Conservation (phyloP, 2,797 vertebrate genomes). For the Tamandua tetradactyla region DNA sequence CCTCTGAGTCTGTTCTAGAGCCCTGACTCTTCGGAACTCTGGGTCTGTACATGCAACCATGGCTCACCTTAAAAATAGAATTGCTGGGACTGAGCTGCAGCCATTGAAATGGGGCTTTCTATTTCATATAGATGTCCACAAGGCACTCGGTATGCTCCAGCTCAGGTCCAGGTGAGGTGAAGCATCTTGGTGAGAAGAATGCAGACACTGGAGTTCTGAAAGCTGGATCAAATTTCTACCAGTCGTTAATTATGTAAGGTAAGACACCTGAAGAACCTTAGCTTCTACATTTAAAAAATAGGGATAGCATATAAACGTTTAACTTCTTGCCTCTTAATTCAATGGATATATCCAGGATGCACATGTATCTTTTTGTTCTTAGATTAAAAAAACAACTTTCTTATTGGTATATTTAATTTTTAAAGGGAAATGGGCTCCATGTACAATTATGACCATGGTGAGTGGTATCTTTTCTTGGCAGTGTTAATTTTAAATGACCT, state of each 20-base stretch:
- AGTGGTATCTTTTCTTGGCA: constrained; percentile 26
- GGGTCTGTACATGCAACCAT: not conserved
- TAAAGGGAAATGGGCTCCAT: not conserved
- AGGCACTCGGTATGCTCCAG: not conserved
- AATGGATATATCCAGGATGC: not conserved
- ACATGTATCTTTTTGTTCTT: constrained; percentile 7
- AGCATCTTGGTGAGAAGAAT: not conserved
- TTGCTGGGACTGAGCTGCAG: not conserved
- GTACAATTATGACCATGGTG: constrained; percentile 44
- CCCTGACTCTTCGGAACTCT: not conserved
- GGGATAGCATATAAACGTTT: not conserved
- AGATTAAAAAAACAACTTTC: constrained; percentile 35
- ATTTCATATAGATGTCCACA: not conserved
- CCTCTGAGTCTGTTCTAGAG: not conserved
- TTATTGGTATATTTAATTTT: constrained; percentile 53
- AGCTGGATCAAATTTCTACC: not conserved
- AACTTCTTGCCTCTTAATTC: not conserved
- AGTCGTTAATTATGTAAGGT: not conserved
- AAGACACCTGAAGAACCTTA: not conserved
- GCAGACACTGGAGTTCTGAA: not conserved
- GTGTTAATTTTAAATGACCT: constrained; percentile 62
- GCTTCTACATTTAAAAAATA: constrained; percentile 3
- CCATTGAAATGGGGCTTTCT: not conserved
- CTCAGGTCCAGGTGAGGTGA: not conserved
- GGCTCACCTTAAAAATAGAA: not conserved